These are phyloP conservation scores for Andrena flavipes DNA, from an alignment of 2,888 invertebrate genomes.

Conservation along the genomic window DNA sequence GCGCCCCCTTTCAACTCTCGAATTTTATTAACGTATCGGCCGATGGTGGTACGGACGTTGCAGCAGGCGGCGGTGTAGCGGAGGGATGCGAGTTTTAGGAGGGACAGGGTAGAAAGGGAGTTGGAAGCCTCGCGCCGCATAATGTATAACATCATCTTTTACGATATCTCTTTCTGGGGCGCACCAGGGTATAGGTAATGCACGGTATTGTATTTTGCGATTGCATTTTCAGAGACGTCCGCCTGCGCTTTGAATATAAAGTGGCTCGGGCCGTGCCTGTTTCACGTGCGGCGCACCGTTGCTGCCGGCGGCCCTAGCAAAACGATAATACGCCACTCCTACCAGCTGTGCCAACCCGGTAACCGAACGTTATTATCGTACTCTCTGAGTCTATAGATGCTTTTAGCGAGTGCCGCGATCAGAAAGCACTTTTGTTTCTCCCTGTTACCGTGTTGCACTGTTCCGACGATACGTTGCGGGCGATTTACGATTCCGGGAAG, in stretches of 20 bases:
- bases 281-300: conserved; percentile 66
- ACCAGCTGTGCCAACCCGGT: conserved; percentile 70
- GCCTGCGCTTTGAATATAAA: conserved; percentile 83
- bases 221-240: conserved; percentile 84
- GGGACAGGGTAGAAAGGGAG: conserved; percentile 58
- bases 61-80: conserved; percentile 39
- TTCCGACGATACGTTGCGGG: conserved; percentile 24
- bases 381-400: conserved; percentile 66
- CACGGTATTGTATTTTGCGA: conserved; percentile 84
- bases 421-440: conserved; percentile 64
- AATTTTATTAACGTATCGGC: conserved; percentile 82
- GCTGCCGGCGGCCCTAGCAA: conserved; percentile 56
- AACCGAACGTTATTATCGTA: conserved; percentile 73
- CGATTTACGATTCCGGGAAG: conserved; percentile 31
- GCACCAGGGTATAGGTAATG: conserved; percentile 79
- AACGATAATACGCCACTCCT: conserved; percentile 63
- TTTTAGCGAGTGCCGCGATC: conserved; percentile 67
- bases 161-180: conserved; percentile 80
- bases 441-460: conserved; percentile 8
- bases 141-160: conserved; percentile 84
- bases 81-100: conserved; percentile 31
- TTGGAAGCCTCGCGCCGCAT: conserved; percentile 78
- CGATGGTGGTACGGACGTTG: conserved; percentile 70
- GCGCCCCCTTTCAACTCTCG: conserved; percentile 76
- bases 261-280: conserved; percentile 72